Conservation (phyloP, 2,113 vertebrate genomes). For the Nothocercus julius region DNA sequence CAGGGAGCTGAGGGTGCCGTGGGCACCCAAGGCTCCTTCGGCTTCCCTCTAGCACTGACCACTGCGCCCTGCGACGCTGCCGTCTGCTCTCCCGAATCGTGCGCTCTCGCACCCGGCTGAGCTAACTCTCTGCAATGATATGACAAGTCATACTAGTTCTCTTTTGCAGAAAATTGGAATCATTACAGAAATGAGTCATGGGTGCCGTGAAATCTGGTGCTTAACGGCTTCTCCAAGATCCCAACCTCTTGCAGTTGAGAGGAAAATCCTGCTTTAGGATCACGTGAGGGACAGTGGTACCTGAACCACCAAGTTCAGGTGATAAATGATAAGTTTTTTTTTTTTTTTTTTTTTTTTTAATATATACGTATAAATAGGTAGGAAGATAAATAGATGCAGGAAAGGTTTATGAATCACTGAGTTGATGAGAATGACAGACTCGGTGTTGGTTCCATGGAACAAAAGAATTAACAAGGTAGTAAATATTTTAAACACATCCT, state of each 20-base stretch:
- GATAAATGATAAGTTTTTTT: no score
- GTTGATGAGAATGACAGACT: slow-evolving; percentile 20
- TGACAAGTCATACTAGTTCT: neutral
- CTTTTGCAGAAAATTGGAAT: neutral
- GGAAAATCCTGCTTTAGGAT: neutral
- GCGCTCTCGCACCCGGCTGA: neutral
- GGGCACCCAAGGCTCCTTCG: neutral
- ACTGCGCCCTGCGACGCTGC: neutral
- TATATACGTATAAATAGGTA: neutral
- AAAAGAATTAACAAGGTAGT: slow-evolving; percentile 40
- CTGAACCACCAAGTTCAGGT: neutral
- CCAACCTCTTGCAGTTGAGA: neutral
- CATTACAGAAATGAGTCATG: neutral
- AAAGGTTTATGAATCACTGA: slow-evolving; percentile 27
- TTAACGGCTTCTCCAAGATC: neutral
- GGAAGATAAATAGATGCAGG: slow-evolving; percentile 29
- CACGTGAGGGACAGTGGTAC: neutral
- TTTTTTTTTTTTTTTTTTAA: no score
- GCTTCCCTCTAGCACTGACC: neutral
- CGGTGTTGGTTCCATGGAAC: neutral
- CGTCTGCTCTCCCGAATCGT: neutral
- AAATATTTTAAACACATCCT: slow-evolving; percentile 37
- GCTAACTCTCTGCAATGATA: neutral
- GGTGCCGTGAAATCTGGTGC: neutral
- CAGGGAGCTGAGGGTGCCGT: neutral